Evolutionary conservation across 2,797 vertebrate species (phyloP).

Genomic region (Gambelia wislizenii): DNA sequence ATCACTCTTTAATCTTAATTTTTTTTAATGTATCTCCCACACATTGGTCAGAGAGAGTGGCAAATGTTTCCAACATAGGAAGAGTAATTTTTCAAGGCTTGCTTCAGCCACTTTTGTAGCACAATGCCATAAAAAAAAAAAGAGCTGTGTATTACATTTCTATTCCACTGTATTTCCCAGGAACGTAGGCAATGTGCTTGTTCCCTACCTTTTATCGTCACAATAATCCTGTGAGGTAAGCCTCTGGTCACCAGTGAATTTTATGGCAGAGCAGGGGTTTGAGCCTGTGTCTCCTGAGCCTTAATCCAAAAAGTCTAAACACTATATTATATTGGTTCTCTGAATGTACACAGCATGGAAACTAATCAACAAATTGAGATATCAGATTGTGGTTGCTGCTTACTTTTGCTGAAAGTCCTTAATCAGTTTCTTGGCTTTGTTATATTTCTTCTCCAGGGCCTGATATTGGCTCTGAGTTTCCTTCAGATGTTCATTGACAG

Average conservation of each 20-base stretch:
- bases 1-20: too few species aligned
- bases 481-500: slow-evolving; percentile 97
- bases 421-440: slow-evolving; percentile 99
- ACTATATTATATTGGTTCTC: background rate
- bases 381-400: slow-evolving; percentile 67
- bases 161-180: background rate
- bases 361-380: slow-evolving; percentile 35
- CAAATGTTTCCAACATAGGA: background rate
- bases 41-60: background rate
- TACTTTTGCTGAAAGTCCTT: slow-evolving; percentile 99
- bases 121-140: background rate
- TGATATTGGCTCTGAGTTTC: slow-evolving; percentile 98
- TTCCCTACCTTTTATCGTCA: background rate
- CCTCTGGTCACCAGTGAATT: background rate
- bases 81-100: background rate
- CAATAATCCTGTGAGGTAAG: background rate
- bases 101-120: background rate
- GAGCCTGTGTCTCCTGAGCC: background rate
- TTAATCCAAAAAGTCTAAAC: background rate
- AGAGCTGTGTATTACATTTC: background rate
- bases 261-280: background rate
- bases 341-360: slow-evolving; percentile 32
- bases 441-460: slow-evolving; percentile 97
- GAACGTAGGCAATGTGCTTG: background rate
- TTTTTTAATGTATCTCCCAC: background rate